Base-by-base conservation (phyloP, 2,113 vertebrate genomes). In the Podarcis muralis region DNA sequence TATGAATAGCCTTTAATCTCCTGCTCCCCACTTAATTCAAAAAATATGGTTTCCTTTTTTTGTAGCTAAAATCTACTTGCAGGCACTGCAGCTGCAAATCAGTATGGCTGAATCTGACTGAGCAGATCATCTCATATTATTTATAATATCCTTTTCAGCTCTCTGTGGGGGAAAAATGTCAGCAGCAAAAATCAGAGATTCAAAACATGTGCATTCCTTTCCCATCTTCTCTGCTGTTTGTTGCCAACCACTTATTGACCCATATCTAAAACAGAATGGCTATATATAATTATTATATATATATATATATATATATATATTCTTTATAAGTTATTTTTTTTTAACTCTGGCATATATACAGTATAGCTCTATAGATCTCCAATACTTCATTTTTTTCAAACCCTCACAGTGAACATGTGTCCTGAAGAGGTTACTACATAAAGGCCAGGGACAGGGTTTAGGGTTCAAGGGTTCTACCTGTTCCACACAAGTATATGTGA, bases 301-400 rank as follows among this genome's bases (percentile, higher is more conserved):
- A 94, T 94, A 95, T 97, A 94, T 23, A 66, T 66, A 66, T 66
- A 66, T 66, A 23, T 66, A 95, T 94, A 96, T 96, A 95, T 91
- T 97, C 95, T 97, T 95, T 96, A 97, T 97, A 97, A 97, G 93
- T 97, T 97, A 96, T 96, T 97, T 74, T 96, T 96, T 97, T 94
- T 94, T 96, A 94, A 97, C 96, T 96, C 88, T 97, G 96, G 96
- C 96, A 96, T 96, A 97, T 97, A 97, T 97, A 96, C 96, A 97
- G 96, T 97, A 96, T 97, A 97, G 96, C 97, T 96, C 96, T 97
- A 97, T 97, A 96, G 96, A 97, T 97, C 96, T 95, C 96, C 96
- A 97, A 97, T 96, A 97, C 94, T 96, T 96, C 95, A 95, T 94
- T 95, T 96, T 96, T 95, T 94, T 96, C 95, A 94, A 96, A 95